Base-by-base conservation (phyloP, 2,888 invertebrate species). In the Aphelenchoides bicaudatus region DNA sequence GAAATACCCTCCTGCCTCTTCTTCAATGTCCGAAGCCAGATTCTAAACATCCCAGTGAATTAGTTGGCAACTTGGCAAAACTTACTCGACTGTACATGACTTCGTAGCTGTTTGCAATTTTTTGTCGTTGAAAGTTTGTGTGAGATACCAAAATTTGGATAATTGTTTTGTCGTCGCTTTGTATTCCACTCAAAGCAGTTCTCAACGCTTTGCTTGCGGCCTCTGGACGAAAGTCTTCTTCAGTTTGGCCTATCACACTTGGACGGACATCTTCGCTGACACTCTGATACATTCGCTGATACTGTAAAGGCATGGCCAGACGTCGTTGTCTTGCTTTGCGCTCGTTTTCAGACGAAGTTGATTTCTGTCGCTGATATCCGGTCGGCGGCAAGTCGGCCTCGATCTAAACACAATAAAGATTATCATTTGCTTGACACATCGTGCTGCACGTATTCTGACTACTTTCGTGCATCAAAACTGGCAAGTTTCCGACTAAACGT, bases 1-100 rank as follows among this genome's bases (percentile, higher is more conserved):
- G 64, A 82, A 81, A 63, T 78, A 74, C 3, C 82, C 81, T n/a
- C 80, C 78, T 38, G 80, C 66, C 59, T 82, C 81, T 56, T 74
- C 75, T 65, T 80, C 78, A 56, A 82, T 62, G 55, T 82, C 81
- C 4, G 78, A 73, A 2, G 77, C 63, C 30, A 82, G 68, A 57
- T 78, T 78, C 80, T 81, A 61, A 27, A 75, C 68, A 19, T 21
- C 37, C 10, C 25, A 27, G 19, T 13, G 25, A 1, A 51, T 51
- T 27, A 34, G 28, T n/a, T 16, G 19, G n/a, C 16, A 21, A n/a
- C 16, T 27, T 8, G 10, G 21, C 27, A 21, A 6, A 31, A 49
- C 63, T 60, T 21, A 72, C 72, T 52, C 72, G 62, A 58, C 69
- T 68, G 56, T 70, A 76, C 72, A 74, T 71, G 31, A 71, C 73